These are phyloP conservation scores for Plagodis dolabraria DNA, from an alignment of 2,888 invertebrate genomes.

Conservation along the genomic window DNA sequence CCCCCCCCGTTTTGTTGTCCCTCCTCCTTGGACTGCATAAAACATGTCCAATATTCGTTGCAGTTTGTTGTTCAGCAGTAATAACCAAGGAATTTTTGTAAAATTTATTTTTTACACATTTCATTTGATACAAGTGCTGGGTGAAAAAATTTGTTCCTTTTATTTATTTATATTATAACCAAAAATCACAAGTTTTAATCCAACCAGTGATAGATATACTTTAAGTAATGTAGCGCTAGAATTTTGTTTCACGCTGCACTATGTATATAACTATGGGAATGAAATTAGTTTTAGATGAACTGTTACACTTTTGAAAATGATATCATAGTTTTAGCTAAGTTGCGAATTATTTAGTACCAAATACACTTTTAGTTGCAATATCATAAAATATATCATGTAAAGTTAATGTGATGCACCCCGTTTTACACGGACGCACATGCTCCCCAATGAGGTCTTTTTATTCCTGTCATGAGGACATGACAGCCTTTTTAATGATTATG, in stretches of 20 bases:
- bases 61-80: neutral
- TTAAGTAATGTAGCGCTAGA: conserved; percentile 32
- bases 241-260: conserved; percentile 62
- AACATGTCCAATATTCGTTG: neutral
- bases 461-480: too few species aligned
- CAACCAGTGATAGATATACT: conserved; percentile 62
- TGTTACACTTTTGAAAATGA: conserved; percentile 52
- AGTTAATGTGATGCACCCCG: too few species aligned
- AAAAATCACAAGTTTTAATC: conserved; percentile 31
- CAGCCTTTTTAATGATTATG: too few species aligned
- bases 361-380: neutral
- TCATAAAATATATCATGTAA: too few species aligned
- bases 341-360: conserved; percentile 1
- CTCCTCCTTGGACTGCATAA: conserved; percentile 29
- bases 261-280: conserved; percentile 62
- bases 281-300: conserved; percentile 63
- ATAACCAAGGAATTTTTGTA: neutral
- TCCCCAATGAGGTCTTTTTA: too few species aligned
- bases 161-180: conserved; percentile 34
- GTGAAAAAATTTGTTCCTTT: neutral
- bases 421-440: too few species aligned
- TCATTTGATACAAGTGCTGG: too few species aligned
- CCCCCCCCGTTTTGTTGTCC: conserved; percentile 44
- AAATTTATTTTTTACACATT: neutral
- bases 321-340: conserved; percentile 1